Evolutionary conservation across 2,797 vertebrate species (phyloP), one percentile per base, ranked within the genome.

Genomic region (Oceanodroma leucorhoa): DNA sequence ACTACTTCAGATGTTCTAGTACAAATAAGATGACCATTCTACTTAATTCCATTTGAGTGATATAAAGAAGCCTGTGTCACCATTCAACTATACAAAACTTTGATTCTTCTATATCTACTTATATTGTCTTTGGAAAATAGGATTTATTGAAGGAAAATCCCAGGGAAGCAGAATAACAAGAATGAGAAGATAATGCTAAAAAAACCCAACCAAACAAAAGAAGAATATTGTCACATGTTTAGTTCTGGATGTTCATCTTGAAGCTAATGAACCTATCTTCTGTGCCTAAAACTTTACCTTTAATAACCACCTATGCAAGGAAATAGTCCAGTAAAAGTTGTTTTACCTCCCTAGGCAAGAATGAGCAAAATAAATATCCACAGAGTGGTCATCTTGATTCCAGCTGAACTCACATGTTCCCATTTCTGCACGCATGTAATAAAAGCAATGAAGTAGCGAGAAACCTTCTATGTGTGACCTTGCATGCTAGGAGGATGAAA

Each of bases 401-500:
- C 70, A 43, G 66, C 19, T 90, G 81, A 84, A 89, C 70, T 87
- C 87, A 66, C 14, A 43, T 2, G 20, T 81, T 90, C 70, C 66
- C 34, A 9, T 57, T 87, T 61, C 84, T 54, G 46, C 45, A 72
- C 0, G 0, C 38, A 11, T 15, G 23, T 15, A 60, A 60, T 16
- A 29, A 43, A 76, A 84, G 15, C 72, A 75, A 10, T 0, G 0
- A 57, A 48, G 48, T 8, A 83, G 45, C 1, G 3, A 83, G 40
- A 67, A 53, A 41, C 29, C 17, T 54, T 70, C 30, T 8, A 14
- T 2, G 29, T 36, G 61, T 78, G 80, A 51, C 72, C 65, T 57
- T 61, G 61, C 13, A 6, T 3, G 16, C 11, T 1, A 19, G 29
- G 17, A 72, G 40, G 27, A 24, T 0, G 0, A 51, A 55, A 92